Base-by-base conservation (phyloP, 2,888 invertebrate genomes). In the Eupeodes latifasciatus region DNA sequence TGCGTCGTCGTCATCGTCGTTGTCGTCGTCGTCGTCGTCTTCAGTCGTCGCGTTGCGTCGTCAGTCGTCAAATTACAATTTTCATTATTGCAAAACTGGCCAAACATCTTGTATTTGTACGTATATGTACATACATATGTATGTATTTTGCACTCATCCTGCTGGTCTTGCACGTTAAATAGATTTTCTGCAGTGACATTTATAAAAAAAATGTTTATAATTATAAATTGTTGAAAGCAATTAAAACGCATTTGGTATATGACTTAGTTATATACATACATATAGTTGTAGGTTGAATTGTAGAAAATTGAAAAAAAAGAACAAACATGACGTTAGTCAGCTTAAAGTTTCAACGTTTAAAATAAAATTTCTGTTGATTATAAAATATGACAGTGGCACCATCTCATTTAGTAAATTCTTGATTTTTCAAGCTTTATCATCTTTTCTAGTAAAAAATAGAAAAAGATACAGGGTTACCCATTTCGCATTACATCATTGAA, bases 61-160 rank as follows among this genome's bases (percentile, higher is more conserved):
- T 40, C 5, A 5, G 5, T 40, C 40, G 40, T 72, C 66, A 55
- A 66, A 47, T n/a, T 34, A n/a, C 5, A 67, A 34, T 51, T 67
- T 34, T 67, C 9, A 81, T 72, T 85, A 76, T 77, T 76, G 47
- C 64, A 76, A 40, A 40, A 85, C 27, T 34, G 4, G 14, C 27
- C 49, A 19, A 19, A n/a, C 19, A 59, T 12, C 55, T 59, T 76
- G 71, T 71, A n/a, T 19, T 1, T 19, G 19, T 19, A 19, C 19
- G 19, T 19, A 19, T 19, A 19, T 19, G 19, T 19, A 19, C 1
- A 1, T 19, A 19, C 1, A 1, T 34, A 0, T 64, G 40, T 6
- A 44, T 44, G 75, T 51, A 27, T 81, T 85, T 85, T 74, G 77
- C 72, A 85, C 72, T 85, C 85, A 44, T 81, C 81, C 77, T 85